phyloP scores from a whole-genome alignment of 2,888 invertebrate genomes.

The Tetheella fluctuosa region DNA sequence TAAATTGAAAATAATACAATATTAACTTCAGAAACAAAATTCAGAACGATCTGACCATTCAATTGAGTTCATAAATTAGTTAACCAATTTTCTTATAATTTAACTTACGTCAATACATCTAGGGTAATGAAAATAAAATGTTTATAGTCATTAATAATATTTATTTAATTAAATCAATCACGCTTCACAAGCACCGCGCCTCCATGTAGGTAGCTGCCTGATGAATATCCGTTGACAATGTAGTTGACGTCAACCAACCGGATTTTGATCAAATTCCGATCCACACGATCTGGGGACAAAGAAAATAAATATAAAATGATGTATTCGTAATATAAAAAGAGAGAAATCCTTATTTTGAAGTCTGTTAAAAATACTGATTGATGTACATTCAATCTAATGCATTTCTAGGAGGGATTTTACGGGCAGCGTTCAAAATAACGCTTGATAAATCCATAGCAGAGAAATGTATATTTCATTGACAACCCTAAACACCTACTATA shows the following conservation, averaged over 20 bases:
- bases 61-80: not conserved
- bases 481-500: too few species aligned
- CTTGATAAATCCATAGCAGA: too few species aligned
- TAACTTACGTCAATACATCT: not conserved
- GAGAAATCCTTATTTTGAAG: too few species aligned
- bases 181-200: not conserved
- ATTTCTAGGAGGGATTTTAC: too few species aligned
- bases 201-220: not conserved
- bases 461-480: too few species aligned
- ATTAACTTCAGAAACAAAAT: too few species aligned
- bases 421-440: too few species aligned
- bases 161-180: not conserved
- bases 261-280: not conserved
- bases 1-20: too few species aligned
- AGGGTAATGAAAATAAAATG: not conserved
- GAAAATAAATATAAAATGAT: not conserved
- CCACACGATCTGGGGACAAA: constrained; percentile 1
- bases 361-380: too few species aligned
- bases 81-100: not conserved
- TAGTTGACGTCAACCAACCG: not conserved
- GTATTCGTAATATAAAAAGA: not conserved
- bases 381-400: too few species aligned
- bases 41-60: not conserved
- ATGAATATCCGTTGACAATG: not conserved
- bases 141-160: not conserved